These are phyloP conservation scores for Danaus plexippus DNA, from an alignment of 1,140 invertebrate genomes.

Conservation along the genomic window DNA sequence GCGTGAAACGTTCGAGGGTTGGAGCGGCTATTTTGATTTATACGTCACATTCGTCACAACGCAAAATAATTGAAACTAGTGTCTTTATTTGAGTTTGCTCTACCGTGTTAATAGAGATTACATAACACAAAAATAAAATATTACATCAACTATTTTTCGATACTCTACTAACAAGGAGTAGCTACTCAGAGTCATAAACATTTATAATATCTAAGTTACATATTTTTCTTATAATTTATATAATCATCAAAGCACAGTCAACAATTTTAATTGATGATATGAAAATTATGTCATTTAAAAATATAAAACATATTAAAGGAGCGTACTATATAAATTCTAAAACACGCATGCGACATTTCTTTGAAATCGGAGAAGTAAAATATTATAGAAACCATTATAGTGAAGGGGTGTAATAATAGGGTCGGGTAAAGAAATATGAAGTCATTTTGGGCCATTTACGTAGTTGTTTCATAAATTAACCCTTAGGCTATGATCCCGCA, in stretches of 20 bases:
- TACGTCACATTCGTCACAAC: constrained; percentile 45
- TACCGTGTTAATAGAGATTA: too few species aligned
- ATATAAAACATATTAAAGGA: too few species aligned
- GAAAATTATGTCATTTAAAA: too few species aligned
- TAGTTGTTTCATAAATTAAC: constrained; percentile 10
- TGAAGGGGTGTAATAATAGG: constrained; percentile 28
- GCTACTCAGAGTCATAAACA: too few species aligned
- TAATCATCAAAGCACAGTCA: background rate
- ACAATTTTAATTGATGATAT: too few species aligned
- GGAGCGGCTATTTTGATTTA: constrained; percentile 43
- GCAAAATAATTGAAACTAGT: background rate
- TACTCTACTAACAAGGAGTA: too few species aligned
- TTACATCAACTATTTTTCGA: too few species aligned
- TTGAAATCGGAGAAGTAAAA: constrained; percentile 34
- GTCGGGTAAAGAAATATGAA: constrained; percentile 34
- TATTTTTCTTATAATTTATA: background rate
- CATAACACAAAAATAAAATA: too few species aligned
- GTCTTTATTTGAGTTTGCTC: background rate
- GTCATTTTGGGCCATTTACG: constrained; percentile 23
- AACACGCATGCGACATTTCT: constrained; percentile 34
- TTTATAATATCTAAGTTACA: background rate
- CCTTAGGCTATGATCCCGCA: too few species aligned
- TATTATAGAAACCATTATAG: constrained; percentile 35
- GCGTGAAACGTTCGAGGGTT: constrained; percentile 35
- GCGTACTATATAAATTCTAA: constrained; percentile 16